A percentile compares a stretch with the other conserved stretches of the same genome.
phyloP scores from a whole-genome alignment of 2,888 invertebrate species.

The Tuta absoluta region DNA sequence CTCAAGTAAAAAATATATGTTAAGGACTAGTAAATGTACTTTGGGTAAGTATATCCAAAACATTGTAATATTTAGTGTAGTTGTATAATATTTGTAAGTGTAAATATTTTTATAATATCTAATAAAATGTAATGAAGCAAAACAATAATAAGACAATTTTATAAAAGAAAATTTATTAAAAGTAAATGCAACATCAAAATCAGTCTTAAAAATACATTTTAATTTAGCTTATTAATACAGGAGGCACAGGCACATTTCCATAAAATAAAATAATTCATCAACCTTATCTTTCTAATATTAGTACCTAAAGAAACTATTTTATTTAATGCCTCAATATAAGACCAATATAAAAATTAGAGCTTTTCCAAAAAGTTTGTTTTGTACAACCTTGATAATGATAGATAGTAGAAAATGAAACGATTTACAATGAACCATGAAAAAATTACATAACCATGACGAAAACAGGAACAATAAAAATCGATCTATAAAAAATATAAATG shows the following conservation, averaged over 20 bases:
- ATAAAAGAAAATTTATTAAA: conserved; percentile 66
- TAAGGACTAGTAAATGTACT: too few species aligned
- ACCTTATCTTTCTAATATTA: conserved; percentile 10
- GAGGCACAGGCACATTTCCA: conserved; percentile 74
- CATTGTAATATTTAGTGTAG: not conserved
- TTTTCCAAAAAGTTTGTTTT: not conserved
- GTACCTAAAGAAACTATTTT: not conserved
- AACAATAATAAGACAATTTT: conserved; percentile 33
- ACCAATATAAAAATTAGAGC: conserved; percentile 11
- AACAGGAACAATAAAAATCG: not conserved
- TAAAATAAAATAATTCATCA: conserved; percentile 30
- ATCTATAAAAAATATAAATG: conserved; percentile 27
- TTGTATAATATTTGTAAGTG: not conserved
- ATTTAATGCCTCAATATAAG: conserved; percentile 18
- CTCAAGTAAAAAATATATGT: too few species aligned
- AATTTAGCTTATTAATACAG: conserved; percentile 62
- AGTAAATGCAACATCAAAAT: conserved; percentile 71
- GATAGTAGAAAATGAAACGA: not conserved
- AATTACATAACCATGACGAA: not conserved
- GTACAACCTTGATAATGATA: not conserved
- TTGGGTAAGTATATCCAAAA: too few species aligned
- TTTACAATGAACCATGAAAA: not conserved
- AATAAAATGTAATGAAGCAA: not conserved
- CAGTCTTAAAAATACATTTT: conserved; percentile 76
- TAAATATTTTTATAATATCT: not conserved